Conservation (phyloP, 2,888 invertebrate genomes). For the Coelinius sp. region DNA sequence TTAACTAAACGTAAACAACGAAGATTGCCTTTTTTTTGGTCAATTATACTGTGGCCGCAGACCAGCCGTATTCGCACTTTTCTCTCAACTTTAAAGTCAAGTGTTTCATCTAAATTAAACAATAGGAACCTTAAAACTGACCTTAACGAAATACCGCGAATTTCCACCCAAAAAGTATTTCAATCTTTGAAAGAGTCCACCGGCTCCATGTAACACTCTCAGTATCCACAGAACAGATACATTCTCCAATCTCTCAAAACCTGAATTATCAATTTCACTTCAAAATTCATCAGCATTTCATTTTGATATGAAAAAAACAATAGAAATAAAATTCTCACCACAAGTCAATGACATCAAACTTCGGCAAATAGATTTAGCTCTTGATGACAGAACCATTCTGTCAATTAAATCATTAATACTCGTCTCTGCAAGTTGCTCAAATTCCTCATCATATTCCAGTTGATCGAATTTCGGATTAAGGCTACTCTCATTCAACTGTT, state of each 20-base stretch:
- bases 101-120: too few relatives aligned
- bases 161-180: conserved; percentile 49
- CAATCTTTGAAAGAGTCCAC: conserved; percentile 55
- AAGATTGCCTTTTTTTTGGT: too few relatives aligned
- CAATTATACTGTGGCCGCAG: too few relatives aligned
- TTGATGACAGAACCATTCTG: conserved; percentile 41
- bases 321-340: conserved; percentile 46
- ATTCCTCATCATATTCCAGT: conserved; percentile 37
- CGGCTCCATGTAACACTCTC: conserved; percentile 53
- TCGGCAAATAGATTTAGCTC: conserved; percentile 52
- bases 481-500: conserved; percentile 41
- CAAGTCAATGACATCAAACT: conserved; percentile 53
- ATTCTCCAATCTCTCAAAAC: conserved; percentile 46
- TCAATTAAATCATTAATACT: conserved; percentile 51
- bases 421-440: conserved; percentile 46
- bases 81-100: too few relatives aligned
- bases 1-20: too few relatives aligned
- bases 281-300: background rate
- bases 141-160: conserved; percentile 54
- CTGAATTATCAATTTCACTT: conserved; percentile 37
- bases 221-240: conserved; percentile 59
- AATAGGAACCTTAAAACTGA: too few relatives aligned
- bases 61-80: too few relatives aligned
- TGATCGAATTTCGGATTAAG: conserved; percentile 33
- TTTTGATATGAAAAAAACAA: background rate